phyloP scores from a whole-genome alignment of 2,888 invertebrate species.

The Cryptosula pallasiana region DNA sequence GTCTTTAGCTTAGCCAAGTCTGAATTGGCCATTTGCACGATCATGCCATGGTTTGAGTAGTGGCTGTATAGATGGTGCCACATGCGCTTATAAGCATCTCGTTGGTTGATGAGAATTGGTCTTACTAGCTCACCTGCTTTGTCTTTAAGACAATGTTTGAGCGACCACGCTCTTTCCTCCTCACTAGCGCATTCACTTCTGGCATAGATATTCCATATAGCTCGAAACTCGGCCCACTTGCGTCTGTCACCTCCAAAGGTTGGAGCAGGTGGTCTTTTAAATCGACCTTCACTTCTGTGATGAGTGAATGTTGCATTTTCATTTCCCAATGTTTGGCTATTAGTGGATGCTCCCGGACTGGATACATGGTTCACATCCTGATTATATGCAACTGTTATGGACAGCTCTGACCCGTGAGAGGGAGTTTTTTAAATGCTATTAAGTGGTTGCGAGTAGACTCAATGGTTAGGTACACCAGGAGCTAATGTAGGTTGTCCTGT shows the following conservation, averaged over 20 bases:
- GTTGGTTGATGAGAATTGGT: neutral
- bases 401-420: neutral
- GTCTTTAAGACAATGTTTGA: neutral
- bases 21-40: neutral
- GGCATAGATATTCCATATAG: neutral
- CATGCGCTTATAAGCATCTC: neutral
- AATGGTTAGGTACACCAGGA: neutral
- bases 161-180: neutral
- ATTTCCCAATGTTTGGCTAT: neutral
- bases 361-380: neutral
- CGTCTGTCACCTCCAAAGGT: neutral
- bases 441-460: neutral
- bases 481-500: neutral
- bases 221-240: neutral
- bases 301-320: neutral
- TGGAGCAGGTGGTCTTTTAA: neutral
- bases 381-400: neutral
- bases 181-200: neutral
- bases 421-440: neutral
- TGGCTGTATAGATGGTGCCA: neutral
- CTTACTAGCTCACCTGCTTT: neutral
- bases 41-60: neutral
- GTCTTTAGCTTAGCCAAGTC: neutral
- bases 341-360: neutral
- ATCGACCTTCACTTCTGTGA: neutral